Evolutionary conservation across 2,797 vertebrate genomes (phyloP).

Genomic region (Dendrocincla fuliginosa): DNA sequence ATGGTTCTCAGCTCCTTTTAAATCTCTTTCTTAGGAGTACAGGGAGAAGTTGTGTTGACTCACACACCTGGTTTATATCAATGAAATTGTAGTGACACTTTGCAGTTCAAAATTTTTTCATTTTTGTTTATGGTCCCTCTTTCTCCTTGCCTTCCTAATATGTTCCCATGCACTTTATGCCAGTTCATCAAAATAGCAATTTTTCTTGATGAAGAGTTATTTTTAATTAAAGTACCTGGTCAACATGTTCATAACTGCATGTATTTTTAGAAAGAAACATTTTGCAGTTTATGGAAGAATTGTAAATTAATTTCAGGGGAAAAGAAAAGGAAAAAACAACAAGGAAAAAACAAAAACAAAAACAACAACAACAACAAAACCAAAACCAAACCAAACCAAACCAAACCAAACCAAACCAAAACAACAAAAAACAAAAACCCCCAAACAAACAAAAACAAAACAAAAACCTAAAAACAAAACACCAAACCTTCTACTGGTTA

Average conservation of each 20-base stretch:
- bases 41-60: not conserved
- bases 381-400: no score
- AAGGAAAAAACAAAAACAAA: not conserved
- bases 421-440: no score
- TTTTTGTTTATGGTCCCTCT: not conserved
- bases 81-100: not conserved
- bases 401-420: not conserved
- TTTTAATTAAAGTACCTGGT: not conserved
- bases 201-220: not conserved
- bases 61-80: not conserved
- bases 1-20: not conserved
- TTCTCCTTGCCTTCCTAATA: not conserved
- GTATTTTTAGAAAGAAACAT: not conserved
- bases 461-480: no score
- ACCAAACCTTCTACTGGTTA: not conserved
- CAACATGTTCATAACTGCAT: not conserved
- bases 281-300: not conserved
- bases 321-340: not conserved
- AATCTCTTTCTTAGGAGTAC: not conserved
- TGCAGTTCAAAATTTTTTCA: not conserved
- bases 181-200: not conserved
- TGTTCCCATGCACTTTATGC: not conserved
- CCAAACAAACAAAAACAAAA: not conserved
- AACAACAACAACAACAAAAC: no score
- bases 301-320: not conserved